Conservation (phyloP, 1,140 invertebrate genomes). For the Delia radicum region DNA sequence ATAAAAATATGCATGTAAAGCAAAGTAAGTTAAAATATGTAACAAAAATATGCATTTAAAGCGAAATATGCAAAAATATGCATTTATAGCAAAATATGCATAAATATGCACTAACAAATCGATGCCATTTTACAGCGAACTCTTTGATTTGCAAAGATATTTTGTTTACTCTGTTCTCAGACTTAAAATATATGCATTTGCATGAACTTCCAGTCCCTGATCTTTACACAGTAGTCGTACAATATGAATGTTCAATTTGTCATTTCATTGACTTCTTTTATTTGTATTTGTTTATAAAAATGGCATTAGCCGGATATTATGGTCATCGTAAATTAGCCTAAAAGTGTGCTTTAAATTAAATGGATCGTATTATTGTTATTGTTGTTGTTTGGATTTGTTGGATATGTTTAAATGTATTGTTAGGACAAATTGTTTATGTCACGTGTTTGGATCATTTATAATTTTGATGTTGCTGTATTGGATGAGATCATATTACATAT, state of each 20-base stretch:
- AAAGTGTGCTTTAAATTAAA: slow-evolving; percentile 13
- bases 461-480: not conserved
- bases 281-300: not conserved
- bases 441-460: not conserved
- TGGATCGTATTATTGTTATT: slow-evolving; percentile 4
- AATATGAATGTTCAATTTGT: slow-evolving; percentile 14
- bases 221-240: too few relatives aligned
- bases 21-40: too few relatives aligned
- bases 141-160: too few relatives aligned
- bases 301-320: slow-evolving; percentile 8
- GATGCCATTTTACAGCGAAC: too few relatives aligned
- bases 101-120: too few relatives aligned
- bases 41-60: too few relatives aligned
- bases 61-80: too few relatives aligned
- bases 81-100: too few relatives aligned
- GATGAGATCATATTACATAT: not conserved
- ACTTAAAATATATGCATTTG: too few relatives aligned
- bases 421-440: not conserved
- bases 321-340: slow-evolving; percentile 10
- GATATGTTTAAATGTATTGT: not conserved
- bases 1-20: too few relatives aligned
- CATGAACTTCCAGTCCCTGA: too few relatives aligned
- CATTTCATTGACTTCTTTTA: slow-evolving; percentile 6
- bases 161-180: too few relatives aligned
- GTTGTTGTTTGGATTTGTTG: not conserved